phyloP scores from a whole-genome alignment of 2,113 vertebrate genomes.

The Macquaria australasica region DNA sequence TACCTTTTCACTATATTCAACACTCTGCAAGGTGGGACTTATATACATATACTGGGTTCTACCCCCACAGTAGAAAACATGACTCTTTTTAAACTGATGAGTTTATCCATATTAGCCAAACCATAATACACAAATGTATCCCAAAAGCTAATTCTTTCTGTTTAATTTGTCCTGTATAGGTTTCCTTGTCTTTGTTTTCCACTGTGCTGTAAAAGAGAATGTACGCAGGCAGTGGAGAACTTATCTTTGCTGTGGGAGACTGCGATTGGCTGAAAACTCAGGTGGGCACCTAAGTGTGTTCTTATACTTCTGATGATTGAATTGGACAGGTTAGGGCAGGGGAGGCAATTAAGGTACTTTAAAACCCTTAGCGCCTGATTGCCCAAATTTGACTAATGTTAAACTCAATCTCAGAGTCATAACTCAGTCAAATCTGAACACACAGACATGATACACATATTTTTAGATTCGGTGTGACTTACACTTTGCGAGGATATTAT shows the following conservation, averaged over 20 bases:
- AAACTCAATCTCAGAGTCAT: neutral
- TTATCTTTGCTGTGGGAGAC: conserved; percentile 94
- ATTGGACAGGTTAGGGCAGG: too few relatives aligned
- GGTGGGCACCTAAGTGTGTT: conserved; percentile 73
- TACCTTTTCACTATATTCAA: conserved; percentile 97
- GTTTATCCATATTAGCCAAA: neutral
- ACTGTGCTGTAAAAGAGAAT: conserved; percentile 94
- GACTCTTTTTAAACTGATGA: neutral
- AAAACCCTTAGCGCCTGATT: neutral
- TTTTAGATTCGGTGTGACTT: neutral
- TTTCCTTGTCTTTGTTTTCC: conserved; percentile 96
- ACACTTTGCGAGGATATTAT: too few relatives aligned
- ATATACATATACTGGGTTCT: neutral
- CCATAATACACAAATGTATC: neutral
- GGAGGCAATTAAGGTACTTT: too few relatives aligned
- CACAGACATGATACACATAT: neutral
- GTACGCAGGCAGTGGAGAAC: conserved; percentile 94
- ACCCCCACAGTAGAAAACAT: neutral
- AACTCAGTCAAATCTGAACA: neutral
- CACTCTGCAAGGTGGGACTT: conserved; percentile 91
- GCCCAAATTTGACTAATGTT: neutral
- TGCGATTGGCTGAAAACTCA: conserved; percentile 92
- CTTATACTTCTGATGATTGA: neutral
- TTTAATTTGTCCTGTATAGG: conserved; percentile 81
- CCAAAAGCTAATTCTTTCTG: neutral